Base-by-base conservation (phyloP, 2,113 vertebrate genomes). In the Bubalus kerabau region DNA sequence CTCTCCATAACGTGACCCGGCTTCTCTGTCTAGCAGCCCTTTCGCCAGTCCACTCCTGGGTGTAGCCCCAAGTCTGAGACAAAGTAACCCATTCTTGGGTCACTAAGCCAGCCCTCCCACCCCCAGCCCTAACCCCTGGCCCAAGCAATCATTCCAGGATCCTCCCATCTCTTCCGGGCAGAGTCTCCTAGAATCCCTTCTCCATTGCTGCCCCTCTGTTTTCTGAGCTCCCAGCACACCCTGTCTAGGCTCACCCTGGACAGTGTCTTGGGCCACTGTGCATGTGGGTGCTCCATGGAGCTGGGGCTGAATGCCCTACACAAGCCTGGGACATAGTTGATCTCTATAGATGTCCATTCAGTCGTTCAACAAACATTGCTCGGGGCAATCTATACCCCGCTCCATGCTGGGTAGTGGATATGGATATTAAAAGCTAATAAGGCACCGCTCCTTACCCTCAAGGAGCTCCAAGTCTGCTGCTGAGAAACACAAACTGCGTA, bases 11-110 rank as follows among this genome's bases (percentile, higher is more conserved):
- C 0, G 1, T 26, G 19, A 54, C 81, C 81, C 0, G 5, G 78
- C 36, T 30, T 62, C 74, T 32, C n/a, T 21, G 32, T 26, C 56
- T 36, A 30, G 24, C 0, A 2, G 16, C 9, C 28, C 50, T 7
- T 30, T 60, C 74, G 2, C 13, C 3, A 3, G 19, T 9, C 74
- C 0, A 0, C 23, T 86, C 59, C 30, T 11, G n/a, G 46, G 36
- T 9, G 8, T 1, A 1, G 14, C 48, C 46, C 88, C 60, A 52
- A 50, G 46, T 32, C 40, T n/a, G 17, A 59, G 54, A 56, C n/a
- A 76, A 85, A 93, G n/a, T 14, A 36, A 23, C 12, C 43, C 28
- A 24, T 56, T 78, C 48, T 24, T 4, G 74, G 54, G 71, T 85
- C 57, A 62, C 88, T 74, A 74, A 46, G 16, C 40, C 40, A 15